Evolutionary conservation across 2,113 vertebrate species (phyloP), one percentile per base, ranked within the genome.

Genomic region (Puma concolor): DNA sequence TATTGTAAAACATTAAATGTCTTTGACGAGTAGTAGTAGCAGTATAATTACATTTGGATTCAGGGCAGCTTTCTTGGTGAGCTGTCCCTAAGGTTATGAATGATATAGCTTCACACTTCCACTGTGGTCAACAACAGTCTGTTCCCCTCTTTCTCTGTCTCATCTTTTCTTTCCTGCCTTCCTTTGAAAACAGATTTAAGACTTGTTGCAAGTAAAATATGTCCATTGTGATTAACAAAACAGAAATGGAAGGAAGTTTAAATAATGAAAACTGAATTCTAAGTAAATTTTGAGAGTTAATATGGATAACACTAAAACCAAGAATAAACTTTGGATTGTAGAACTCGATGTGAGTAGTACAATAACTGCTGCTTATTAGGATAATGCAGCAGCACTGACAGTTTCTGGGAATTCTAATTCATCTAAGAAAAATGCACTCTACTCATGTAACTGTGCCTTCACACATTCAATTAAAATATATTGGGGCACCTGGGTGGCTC

Each of bases 181-280:
- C 25, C 69, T 94, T 60, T 63, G 76, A 88, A 95, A 96, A 76
- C 12, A 38, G 19, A 92, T 92, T 41, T 82, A 33, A 77, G 31
- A 38, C 10, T 23, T 7, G 10, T 52, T 81, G 10, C 7, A 87
- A 69, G 16, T 54, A 85, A 93, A 69, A 48, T 63, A 63, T 17
- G 2, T 64, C 38, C 29, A n/a, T 63, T 74, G 41, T 84, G 41
- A 84, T 84, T 52, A 94, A 93, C 54, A 64, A 50, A 94, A 63
- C 1, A 92, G 38, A 84, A 88, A 64, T 50, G 60, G 52, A 84
- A 77, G 91, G 36, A 87, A 76, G 8, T 48, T 31, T 76, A 41
- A 67, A 57, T 71, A 57, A 60, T 63, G 17, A 94, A 88, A 82
- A 86, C 15, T 36, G 33, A 77, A 79, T 90, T 52, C 29, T 57